Conservation (phyloP, 30 jellyfish, hydroid and myxozoan species). For the Hydra vulgaris region DNA sequence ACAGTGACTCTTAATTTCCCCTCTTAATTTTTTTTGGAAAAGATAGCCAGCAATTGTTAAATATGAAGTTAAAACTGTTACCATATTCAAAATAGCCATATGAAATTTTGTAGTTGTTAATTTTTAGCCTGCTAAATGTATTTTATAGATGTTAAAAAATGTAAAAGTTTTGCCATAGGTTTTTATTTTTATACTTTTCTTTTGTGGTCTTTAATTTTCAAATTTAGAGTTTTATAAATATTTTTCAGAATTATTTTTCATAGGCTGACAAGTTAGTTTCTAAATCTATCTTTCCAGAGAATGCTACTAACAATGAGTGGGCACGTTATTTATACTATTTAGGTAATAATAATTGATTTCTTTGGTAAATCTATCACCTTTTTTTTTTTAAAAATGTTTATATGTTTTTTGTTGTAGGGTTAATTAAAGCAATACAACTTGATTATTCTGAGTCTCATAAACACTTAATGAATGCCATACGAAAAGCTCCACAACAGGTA, state of each 20-base stretch:
- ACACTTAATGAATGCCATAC: conserved; percentile 71
- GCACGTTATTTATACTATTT: conserved; percentile 82
- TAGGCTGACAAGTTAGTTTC: conserved; percentile 94
- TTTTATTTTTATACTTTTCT: no score
- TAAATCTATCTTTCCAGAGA: conserved; percentile 86
- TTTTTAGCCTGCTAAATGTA: no score
- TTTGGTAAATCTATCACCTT: not conserved
- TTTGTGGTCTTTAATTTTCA: not conserved
- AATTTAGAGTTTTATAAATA: not conserved
- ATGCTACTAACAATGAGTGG: conserved; percentile 87
- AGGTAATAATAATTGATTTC: conserved; percentile 30
- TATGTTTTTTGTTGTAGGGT: conserved; percentile 42
- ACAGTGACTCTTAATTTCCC: no score
- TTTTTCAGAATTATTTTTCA: not conserved
- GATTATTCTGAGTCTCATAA: conserved; percentile 95
- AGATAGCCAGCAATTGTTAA: no score
- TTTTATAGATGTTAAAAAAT: no score
- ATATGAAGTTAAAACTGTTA: no score
- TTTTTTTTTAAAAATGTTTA: no score
- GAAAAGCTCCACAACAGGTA: conserved; percentile 88
- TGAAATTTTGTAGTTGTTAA: no score
- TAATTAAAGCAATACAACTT: conserved; percentile 83
- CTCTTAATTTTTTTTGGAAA: no score
- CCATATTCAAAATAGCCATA: no score
- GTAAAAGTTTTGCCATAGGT: no score